Evolutionary conservation across 2,888 invertebrate species (phyloP), one percentile per base, ranked within the genome.

Genomic region (Cylloceria caligata): DNA sequence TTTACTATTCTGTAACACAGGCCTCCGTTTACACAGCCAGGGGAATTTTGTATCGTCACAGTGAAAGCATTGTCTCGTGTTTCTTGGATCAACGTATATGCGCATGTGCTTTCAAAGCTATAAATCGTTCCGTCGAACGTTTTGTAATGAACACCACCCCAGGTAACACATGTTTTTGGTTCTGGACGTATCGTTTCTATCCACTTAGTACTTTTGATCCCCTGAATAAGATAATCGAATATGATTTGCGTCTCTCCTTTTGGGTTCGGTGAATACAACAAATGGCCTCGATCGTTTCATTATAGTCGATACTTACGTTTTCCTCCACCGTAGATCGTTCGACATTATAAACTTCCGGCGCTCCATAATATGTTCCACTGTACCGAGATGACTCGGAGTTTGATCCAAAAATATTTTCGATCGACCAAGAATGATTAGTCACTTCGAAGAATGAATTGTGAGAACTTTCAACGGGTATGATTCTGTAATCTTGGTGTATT

Each of bases 121-220:
- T 86, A 94, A 88, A 97, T 94, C 87, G 95, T 94, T 6, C 97
- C 97, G 93, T 98, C 97, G 88, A 98, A 98, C 0, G 97, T 97
- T 91, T 97, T 96, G 87, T 96, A 96, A 92, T 97, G 97, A 16
- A 94, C 94, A 39, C 96, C 96, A 27, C 96, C 95, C 98, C 98
- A 98, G 1, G 96, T 95, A 74, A 96, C 95, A 88, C 98, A 98
- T 11, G 95, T 94, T 0, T 96, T 96, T 0, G 96, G 94, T 86
- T 94, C 94, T 0, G 96, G 79, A 42, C 34, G 36, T 21, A 34
- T 27, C 0, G 45, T 27, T 45, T 42, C 19, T 16, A 27, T 30
- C 19, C 2, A 45, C 13, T 0, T 30, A 1, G 16, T 30, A 11
- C n/a, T 45, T 30, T 3, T 57, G 30, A 57, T 30, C 2, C 57